Base-by-base conservation (phyloP, 1,140 invertebrate genomes). In the Drosophila jambulina region DNA sequence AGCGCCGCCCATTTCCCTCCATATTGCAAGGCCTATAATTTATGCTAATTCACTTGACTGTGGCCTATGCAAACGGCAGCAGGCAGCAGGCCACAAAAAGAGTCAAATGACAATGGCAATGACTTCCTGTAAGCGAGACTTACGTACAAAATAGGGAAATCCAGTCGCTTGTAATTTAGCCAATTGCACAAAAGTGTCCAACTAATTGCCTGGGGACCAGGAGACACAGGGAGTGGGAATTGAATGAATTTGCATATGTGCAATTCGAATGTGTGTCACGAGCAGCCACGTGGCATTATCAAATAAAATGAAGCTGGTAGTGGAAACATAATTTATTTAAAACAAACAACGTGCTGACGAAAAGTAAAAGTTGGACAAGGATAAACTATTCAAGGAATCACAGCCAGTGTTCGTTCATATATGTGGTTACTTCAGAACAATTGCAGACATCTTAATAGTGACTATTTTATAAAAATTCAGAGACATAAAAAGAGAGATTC, bases 161-260 rank as follows among this genome's bases (percentile, higher is more conserved):
- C 69, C 54, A 76, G 64, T 42, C 43, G 36, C 51, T 63, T 70
- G 86, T 83, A 83, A 88, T 83, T 83, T 69, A 63, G 64, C 45
- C 80, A 83, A 83, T 87, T 88, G 76, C 75, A 80, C 71, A 56
- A 77, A 88, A 88, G 80, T 77, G 77, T 45, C 57, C 67, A 53
- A 72, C 84, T 88, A 87, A 87, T 87, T 87, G 83, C 80, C 79
- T 64, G 58, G 83, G 80, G 71, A 80, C 53, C 68, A 36, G 32
- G 27, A 46, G 23, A 54, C 51, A 1, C 36, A 3, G 36, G 64
- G 51, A 34, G 62, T 54, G 34, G 62, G 67, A 58, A 59, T 25
- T 51, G 32, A 36, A 60, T 81, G 23, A 25, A 60, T 81, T 80
- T 85, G 54, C 70, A 83, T 57, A 48, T 62, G 43, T 46, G 58